Percentiles rank a stretch among this genome's conserved stretches.
Conservation (phyloP, 2,888 invertebrate genomes). For the Volucella bombylans region DNA sequence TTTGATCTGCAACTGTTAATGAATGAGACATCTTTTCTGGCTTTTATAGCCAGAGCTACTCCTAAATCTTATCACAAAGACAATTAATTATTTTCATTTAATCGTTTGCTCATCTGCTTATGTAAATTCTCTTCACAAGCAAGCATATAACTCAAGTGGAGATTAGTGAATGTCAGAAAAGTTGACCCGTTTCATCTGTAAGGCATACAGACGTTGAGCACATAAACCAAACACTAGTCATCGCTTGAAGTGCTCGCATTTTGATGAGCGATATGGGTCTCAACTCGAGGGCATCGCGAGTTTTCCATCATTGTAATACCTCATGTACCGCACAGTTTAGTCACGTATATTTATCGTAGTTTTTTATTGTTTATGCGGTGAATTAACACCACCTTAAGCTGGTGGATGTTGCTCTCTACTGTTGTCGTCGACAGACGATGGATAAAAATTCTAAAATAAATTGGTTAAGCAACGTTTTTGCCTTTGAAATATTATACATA, state of each 20-base stretch:
- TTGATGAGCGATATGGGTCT: background rate
- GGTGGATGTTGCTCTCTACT: slow-evolving; percentile 1
- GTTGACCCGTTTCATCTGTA: slow-evolving; percentile 42
- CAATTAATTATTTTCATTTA: slow-evolving; percentile 49
- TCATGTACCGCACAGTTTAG: slow-evolving; percentile 15
- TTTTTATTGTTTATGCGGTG: slow-evolving; percentile 46
- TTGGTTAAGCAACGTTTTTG: slow-evolving; percentile 9
- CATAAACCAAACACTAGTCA: background rate
- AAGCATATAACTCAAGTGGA: slow-evolving; percentile 15
- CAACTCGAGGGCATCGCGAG: slow-evolving; percentile 14
- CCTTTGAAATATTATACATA: background rate
- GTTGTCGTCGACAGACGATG: background rate
- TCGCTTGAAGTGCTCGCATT: slow-evolving; percentile 3
- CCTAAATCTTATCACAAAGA: slow-evolving; percentile 35
- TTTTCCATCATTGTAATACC: slow-evolving; percentile 18
- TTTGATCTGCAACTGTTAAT: slow-evolving; percentile 67
- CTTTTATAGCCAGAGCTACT: slow-evolving; percentile 56
- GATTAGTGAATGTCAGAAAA: slow-evolving; percentile 48
- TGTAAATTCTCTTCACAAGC: slow-evolving; percentile 23
- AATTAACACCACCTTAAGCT: slow-evolving; percentile 27
- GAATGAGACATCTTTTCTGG: slow-evolving; percentile 33
- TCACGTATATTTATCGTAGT: slow-evolving; percentile 61
- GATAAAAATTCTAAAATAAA: slow-evolving; percentile 14
- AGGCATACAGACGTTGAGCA: slow-evolving; percentile 23
- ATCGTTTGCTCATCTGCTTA: slow-evolving; percentile 40